Percentiles rank a stretch among this genome's conserved stretches.
These are phyloP conservation scores for Sarcophaga rosellei DNA, from an alignment of 2,888 invertebrate species.

Conservation along the genomic window DNA sequence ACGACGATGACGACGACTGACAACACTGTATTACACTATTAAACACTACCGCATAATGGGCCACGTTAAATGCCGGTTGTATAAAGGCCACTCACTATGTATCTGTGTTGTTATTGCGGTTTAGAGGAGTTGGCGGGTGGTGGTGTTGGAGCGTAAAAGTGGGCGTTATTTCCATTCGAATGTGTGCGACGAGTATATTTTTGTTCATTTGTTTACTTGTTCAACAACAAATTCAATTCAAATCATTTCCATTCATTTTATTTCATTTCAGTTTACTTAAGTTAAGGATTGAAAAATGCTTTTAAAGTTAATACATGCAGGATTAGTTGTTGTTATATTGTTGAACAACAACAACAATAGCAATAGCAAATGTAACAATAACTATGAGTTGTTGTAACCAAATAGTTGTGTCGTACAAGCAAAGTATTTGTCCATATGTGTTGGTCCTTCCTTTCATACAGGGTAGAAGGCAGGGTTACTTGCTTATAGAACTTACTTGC, in stretches of 20 bases:
- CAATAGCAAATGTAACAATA: not conserved
- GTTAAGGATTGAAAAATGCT: conserved; percentile 65
- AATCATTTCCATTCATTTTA: not conserved
- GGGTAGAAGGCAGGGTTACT: not conserved
- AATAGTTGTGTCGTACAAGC: conserved; percentile 38
- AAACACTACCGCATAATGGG: conserved; percentile 66
- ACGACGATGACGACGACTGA: conserved; percentile 6
- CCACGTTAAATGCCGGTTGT: conserved; percentile 53
- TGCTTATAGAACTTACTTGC: conserved; percentile 65
- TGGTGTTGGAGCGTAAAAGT: conserved; percentile 33
- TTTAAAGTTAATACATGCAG: conserved; percentile 67
- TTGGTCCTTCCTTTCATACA: not conserved
- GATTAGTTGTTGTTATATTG: conserved; percentile 63
- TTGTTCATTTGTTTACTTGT: not conserved
- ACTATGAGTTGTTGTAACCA: conserved; percentile 45
- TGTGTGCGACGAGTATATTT: too few relatives aligned
- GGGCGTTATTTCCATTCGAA: conserved; percentile 57
- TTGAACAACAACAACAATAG: conserved; percentile 36
- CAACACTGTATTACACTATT: conserved; percentile 52
- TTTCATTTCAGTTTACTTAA: conserved; percentile 7
- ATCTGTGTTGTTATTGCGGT: conserved; percentile 56
- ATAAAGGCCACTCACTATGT: conserved; percentile 66
- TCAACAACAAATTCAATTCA: conserved; percentile 52
- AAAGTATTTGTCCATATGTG: conserved; percentile 18
- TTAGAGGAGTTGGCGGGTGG: not conserved